phyloP scores from a whole-genome alignment of 2,888 invertebrate species.

The Pandemis cinnamomeana region DNA sequence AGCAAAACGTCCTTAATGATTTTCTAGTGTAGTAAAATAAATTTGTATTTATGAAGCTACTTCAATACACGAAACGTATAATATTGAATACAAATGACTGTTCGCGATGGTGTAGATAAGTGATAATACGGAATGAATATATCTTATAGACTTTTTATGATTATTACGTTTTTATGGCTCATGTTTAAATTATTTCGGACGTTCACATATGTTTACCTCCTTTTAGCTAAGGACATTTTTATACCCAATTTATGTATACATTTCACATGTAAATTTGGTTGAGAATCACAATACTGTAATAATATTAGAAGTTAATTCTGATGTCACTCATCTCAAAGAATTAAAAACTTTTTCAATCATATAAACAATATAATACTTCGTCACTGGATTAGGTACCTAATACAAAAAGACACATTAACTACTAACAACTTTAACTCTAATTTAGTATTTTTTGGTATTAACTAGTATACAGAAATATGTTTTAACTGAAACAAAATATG shows the following conservation, averaged over 20 bases:
- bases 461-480: too few relatives aligned
- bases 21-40: background rate
- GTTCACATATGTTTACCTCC: background rate
- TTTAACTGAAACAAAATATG: too few relatives aligned
- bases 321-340: too few relatives aligned
- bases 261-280: background rate
- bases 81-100: conserved; percentile 26
- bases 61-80: conserved; percentile 13
- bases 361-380: too few relatives aligned
- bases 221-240: background rate
- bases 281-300: background rate
- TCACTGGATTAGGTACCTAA: too few relatives aligned
- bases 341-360: too few relatives aligned
- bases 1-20: background rate
- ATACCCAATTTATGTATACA: background rate
- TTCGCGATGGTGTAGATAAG: conserved; percentile 29
- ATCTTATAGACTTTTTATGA: conserved; percentile 24
- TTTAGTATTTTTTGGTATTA: too few relatives aligned
- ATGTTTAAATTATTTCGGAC: conserved; percentile 16
- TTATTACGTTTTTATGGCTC: conserved; percentile 27
- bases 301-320: too few relatives aligned
- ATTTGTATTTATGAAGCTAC: conserved; percentile 7
- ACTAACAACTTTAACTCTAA: too few relatives aligned
- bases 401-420: too few relatives aligned
- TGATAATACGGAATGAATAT: conserved; percentile 5